Base-by-base conservation (phyloP, 2,113 vertebrate genomes). In the Zapus hudsonius region DNA sequence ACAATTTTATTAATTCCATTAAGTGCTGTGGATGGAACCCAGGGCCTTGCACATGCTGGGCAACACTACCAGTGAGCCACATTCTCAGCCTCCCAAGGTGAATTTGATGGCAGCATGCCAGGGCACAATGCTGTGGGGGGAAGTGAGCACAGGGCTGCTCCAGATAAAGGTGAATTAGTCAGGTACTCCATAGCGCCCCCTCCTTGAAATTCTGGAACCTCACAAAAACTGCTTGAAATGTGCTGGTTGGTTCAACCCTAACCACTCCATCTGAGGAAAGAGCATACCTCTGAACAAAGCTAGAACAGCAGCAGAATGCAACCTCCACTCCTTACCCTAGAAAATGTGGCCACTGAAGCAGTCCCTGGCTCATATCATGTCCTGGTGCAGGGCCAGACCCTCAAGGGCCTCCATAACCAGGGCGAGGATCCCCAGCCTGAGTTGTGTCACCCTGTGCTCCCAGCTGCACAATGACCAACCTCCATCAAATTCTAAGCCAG, bases 141-240 rank as follows among this genome's bases (percentile, higher is more conserved):
- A 52, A 67, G 22, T 4, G 17, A 76, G 5, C 38, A 9, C 19
- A 57, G 73, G 33, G 19, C 19, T 25, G 23, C 19, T 73, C 67
- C 8, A 38, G 61, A 73, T 42, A 11, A 57, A 66, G 42, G 47
- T 7, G 6, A 47, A 22, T 44, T 40, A 76, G 80, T 86, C 7
- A 1, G 1, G 42, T 0, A 63, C 20, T 52, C 66, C 75, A 55
- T 22, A 23, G 66, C 63, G 23, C 47, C 19, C 67, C 38, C 84
- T 87, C 87, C 78, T 20, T 64, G n/a, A n/a, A 93, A 87, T 78
- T 78, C 72, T 82, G 63, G 38, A 16, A 52, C 64, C 74, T 89
- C 59, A 78, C 52, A 79, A 25, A 40, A 69, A 47, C 20, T 69
- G 22, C 4, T 67, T 78, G 8, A 63, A 84, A 84, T 47, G 57